Base-by-base conservation (phyloP, 1,140 invertebrate genomes). In the Maniola jurtina region DNA sequence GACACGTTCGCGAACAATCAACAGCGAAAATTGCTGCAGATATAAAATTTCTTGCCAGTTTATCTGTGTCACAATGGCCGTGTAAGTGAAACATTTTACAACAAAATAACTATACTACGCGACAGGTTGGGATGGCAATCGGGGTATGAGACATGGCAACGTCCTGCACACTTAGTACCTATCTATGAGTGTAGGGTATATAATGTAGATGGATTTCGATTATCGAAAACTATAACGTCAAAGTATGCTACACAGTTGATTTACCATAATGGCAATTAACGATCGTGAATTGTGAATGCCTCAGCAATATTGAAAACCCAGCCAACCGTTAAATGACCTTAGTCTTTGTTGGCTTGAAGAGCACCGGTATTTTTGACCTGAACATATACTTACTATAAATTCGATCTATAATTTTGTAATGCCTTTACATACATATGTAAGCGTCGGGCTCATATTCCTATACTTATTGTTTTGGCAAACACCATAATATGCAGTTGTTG, bases 1-100 rank as follows among this genome's bases (percentile, higher is more conserved):
- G n/a, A 25, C 54, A 64, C 62, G 54, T 57, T 15, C 13, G 40
- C 2, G 33, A 47, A 57, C 62, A 57, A 48, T 47, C 54, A 56
- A 54, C 25, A 56, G 40, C 16, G 38, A 64, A 52, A 64, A 56
- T 45, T 52, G 38, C 54, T 34, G 35, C 25, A 57, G 54, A 56
- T 34, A 64, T 57, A 48, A 57, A 48, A 57, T 47, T 64, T 34
- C 54, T 47, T 47, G 14, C 25, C 52, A 36, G 40, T 57, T 33
- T 34, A 25, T 52, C 15, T 52, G 2, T 15, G 15, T 52, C 48
- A 25, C 48, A 25, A 52, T 7, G 10, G 48, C 8, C 48, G 15
- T 25, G 15, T 25, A 52, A 52, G 13, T 52, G 48, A 16, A 16
- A 52, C 14, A 45, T 45, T 8, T 52, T 52, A 52, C 48, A 52